These are phyloP conservation scores for Lasioglossum morio DNA, from an alignment of 2,888 invertebrate species.

Conservation along the genomic window DNA sequence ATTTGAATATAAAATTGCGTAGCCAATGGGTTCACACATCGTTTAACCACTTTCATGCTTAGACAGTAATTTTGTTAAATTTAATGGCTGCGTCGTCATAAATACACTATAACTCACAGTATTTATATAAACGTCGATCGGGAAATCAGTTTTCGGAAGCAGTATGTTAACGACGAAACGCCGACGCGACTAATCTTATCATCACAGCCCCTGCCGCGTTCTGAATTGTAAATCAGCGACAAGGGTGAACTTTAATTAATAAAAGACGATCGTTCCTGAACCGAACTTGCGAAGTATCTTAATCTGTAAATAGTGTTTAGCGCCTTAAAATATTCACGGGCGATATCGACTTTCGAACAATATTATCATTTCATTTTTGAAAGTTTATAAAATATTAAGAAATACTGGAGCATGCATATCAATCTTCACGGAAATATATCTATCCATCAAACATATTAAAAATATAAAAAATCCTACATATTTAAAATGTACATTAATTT, in stretches of 20 bases:
- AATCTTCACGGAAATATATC: neutral
- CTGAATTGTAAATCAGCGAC: conserved; percentile 21
- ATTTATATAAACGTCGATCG: neutral
- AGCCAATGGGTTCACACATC: neutral
- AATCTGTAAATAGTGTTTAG: conserved; percentile 7
- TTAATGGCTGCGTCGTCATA: neutral
- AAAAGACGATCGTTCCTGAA: conserved; percentile 18
- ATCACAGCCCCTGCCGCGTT: conserved; percentile 13
- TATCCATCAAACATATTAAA: too few species aligned
- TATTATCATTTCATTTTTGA: neutral
- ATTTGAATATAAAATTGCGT: neutral
- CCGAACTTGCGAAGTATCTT: conserved; percentile 26
- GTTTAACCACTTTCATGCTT: neutral
- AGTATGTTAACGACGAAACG: conserved; percentile 10
- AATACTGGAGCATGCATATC: neutral
- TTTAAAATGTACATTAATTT: neutral
- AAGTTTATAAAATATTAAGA: neutral
- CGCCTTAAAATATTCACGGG: neutral
- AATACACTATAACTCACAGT: neutral
- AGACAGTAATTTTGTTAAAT: neutral
- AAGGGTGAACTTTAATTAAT: conserved; percentile 42
- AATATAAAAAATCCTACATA: too few species aligned
- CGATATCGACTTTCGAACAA: neutral
- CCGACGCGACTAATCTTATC: conserved; percentile 29
- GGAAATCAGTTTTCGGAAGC: conserved; percentile 15